These are phyloP conservation scores for Drosophila kepulauana DNA, from an alignment of 1,140 invertebrate species.

Conservation along the genomic window DNA sequence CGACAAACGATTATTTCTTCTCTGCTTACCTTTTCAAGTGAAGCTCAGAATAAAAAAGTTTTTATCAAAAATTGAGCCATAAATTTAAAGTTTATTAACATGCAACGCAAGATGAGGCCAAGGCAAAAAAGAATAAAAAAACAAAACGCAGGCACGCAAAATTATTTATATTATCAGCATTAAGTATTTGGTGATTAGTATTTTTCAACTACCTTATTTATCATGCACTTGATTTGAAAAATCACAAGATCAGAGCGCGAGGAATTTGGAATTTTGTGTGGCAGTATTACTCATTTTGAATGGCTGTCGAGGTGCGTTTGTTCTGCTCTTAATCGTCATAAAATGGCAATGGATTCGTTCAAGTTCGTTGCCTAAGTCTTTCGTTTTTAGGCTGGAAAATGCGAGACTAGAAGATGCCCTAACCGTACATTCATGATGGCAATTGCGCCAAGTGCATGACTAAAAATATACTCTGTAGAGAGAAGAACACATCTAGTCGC, in stretches of 20 bases:
- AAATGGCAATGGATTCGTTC: conserved; percentile 26
- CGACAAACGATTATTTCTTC: conserved; percentile 15
- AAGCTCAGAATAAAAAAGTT: conserved; percentile 29
- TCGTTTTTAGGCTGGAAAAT: conserved; percentile 13
- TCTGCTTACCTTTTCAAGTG: not conserved
- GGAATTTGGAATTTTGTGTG: not conserved
- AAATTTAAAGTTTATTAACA: conserved; percentile 74
- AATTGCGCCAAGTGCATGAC: not conserved
- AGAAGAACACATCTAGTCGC: not conserved
- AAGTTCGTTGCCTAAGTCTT: conserved; percentile 65
- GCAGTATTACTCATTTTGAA: not conserved
- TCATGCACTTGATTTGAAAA: conserved; percentile 2
- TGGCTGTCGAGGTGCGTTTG: conserved; percentile 4
- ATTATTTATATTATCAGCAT: conserved; percentile 18
- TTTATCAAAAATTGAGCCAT: conserved; percentile 68
- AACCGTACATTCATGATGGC: not conserved
- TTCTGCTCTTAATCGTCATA: conserved; percentile 7
- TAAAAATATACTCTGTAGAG: not conserved
- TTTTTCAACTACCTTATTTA: conserved; percentile 2
- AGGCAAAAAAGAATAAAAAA: not conserved
- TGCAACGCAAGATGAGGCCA: conserved; percentile 26
- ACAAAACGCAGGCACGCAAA: not conserved
- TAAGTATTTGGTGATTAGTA: conserved; percentile 14
- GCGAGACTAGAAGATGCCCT: conserved; percentile 6
- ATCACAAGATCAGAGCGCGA: not conserved